A percentile compares a stretch with the other conserved stretches of the same genome.
Evolutionary conservation across 2,888 invertebrate genomes (phyloP).

Genomic region (Drosophila limbata): DNA sequence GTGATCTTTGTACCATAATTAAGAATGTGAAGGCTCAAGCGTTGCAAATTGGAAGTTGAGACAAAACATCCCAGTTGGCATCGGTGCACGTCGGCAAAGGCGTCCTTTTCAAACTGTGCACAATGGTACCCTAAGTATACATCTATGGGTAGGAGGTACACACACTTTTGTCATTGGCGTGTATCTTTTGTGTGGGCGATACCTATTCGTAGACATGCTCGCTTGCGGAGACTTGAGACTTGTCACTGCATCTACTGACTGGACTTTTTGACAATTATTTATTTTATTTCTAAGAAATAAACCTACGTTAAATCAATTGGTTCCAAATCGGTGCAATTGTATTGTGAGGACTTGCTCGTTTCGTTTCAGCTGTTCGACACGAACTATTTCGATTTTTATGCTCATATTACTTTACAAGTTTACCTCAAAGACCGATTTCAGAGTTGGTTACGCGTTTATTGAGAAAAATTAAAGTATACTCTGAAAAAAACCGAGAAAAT

Average conservation of each 20-base stretch:
- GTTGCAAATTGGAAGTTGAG: constrained; percentile 71
- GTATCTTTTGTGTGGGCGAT: constrained; percentile 41
- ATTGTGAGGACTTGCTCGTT: constrained; percentile 56
- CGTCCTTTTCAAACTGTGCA: constrained; percentile 42
- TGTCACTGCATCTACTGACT: constrained; percentile 45
- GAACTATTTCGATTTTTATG: constrained; percentile 61
- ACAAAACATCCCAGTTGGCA: constrained; percentile 52
- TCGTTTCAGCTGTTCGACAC: constrained; percentile 71
- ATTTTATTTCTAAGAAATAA: constrained; percentile 72
- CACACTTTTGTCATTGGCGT: constrained; percentile 31
- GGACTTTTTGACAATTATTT: constrained; percentile 62
- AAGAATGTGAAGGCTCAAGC: constrained; percentile 64
- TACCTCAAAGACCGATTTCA: constrained; percentile 39
- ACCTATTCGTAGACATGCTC: constrained; percentile 23
- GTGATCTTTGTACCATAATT: constrained; percentile 64
- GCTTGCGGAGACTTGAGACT: constrained; percentile 27
- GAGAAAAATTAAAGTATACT: constrained; percentile 30
- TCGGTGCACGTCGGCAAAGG: constrained; percentile 28
- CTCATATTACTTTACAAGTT: constrained; percentile 44
- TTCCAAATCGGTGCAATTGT: constrained; percentile 76
- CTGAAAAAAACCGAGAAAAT: constrained; percentile 64
- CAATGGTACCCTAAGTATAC: constrained; percentile 14
- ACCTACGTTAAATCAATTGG: constrained; percentile 74
- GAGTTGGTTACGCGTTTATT: constrained; percentile 58
- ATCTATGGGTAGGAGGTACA: constrained; percentile 35